These are phyloP conservation scores for Chaetodon auriga DNA, from an alignment of 2,113 vertebrate species.

Conservation along the genomic window DNA sequence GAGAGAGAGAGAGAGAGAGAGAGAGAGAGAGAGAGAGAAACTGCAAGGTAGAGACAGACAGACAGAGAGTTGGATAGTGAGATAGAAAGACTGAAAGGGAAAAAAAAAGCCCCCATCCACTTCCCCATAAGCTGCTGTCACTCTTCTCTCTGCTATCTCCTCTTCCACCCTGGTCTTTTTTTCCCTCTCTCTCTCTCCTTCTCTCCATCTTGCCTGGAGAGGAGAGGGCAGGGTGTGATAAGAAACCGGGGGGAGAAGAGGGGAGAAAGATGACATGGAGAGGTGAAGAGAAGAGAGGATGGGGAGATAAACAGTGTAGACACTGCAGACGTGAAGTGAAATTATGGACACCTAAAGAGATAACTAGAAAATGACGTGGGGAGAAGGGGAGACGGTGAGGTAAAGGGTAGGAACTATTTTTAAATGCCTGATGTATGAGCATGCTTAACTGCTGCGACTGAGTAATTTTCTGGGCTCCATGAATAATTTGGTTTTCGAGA, in stretches of 20 bases:
- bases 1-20: neutral
- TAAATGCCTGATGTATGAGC: slow-evolving; percentile 62
- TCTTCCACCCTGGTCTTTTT: slow-evolving; percentile 43
- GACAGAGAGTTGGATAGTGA: slow-evolving; percentile 21
- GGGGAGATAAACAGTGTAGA: slow-evolving; percentile 49
- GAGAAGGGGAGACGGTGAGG: neutral
- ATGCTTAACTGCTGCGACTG: slow-evolving; percentile 58
- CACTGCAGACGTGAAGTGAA: slow-evolving; percentile 48
- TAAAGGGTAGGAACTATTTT: slow-evolving; percentile 58
- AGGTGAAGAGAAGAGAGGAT: slow-evolving; percentile 44
- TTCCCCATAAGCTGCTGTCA: slow-evolving; percentile 71
- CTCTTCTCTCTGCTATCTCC: slow-evolving; percentile 64
- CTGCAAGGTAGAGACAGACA: neutral
- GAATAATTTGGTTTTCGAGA: slow-evolving; percentile 57
- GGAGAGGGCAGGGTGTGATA: slow-evolving; percentile 65
- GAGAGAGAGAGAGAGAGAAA: slow-evolving; percentile 1
- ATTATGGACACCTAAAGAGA: slow-evolving; percentile 48
- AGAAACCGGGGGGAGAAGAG: slow-evolving; percentile 43
- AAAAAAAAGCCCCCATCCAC: slow-evolving; percentile 31
- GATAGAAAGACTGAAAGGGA: slow-evolving; percentile 27
- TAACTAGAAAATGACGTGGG: neutral
- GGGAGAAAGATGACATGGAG: slow-evolving; percentile 51
- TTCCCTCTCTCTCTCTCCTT: slow-evolving; percentile 1
- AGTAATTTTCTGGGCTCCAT: slow-evolving; percentile 40
- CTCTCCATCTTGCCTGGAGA: slow-evolving; percentile 64